phyloP scores from a whole-genome alignment of 2,888 invertebrate species.

The Monochamus alternatus region DNA sequence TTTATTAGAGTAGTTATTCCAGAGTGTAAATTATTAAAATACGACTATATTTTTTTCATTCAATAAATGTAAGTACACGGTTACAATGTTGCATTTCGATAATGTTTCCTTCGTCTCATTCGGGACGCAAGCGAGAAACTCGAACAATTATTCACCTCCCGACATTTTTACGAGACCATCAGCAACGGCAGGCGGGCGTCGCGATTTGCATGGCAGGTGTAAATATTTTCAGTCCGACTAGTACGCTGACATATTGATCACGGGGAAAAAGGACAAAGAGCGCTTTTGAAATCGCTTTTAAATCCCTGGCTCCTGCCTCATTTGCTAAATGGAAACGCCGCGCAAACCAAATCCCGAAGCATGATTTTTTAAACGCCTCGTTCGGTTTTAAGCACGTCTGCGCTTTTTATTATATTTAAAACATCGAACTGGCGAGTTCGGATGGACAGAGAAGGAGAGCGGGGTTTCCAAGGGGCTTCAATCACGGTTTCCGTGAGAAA shows the following conservation, averaged over 20 bases:
- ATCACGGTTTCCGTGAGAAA: no score
- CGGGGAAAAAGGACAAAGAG: conserved; percentile 44
- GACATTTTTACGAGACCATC: no score
- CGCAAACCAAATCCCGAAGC: conserved; percentile 21
- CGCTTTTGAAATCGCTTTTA: conserved; percentile 50
- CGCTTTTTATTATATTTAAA: background rate
- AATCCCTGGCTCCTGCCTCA: conserved; percentile 45
- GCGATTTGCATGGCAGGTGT: conserved; percentile 35
- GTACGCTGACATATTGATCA: conserved; percentile 43
- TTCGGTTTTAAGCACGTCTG: background rate
- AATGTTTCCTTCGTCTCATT: no score
- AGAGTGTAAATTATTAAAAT: no score
- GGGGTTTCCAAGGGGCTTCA: no score
- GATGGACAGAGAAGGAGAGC: background rate
- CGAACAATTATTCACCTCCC: no score
- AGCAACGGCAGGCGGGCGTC: background rate
- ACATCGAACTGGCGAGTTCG: background rate
- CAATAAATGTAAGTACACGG: no score
- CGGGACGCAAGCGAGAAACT: no score
- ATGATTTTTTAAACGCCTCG: conserved; percentile 29
- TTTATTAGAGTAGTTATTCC: no score
- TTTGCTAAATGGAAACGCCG: conserved; percentile 40
- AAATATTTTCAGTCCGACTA: conserved; percentile 44
- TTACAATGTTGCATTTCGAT: no score
- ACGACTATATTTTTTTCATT: no score